These are phyloP conservation scores for Drosophila chauvacae DNA, from an alignment of 1,140 invertebrate species.

Conservation along the genomic window DNA sequence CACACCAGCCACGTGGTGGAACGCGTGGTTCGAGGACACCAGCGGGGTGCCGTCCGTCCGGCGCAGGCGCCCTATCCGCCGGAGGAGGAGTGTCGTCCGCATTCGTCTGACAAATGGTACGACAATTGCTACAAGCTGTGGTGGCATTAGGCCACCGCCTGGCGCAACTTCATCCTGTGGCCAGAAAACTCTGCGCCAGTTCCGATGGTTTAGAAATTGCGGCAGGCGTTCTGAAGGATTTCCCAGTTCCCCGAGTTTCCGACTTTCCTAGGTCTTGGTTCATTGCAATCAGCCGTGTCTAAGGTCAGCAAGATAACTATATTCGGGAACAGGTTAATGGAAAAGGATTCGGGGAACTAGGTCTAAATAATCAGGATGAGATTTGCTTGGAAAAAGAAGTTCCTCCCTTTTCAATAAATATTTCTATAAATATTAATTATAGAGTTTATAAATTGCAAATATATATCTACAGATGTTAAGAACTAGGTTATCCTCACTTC, in stretches of 20 bases:
- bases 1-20: slow-evolving; percentile 73
- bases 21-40: slow-evolving; percentile 4
- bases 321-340: neutral
- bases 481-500: neutral
- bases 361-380: neutral
- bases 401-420: neutral
- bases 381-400: too few relatives aligned
- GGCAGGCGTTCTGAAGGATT: neutral
- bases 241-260: neutral
- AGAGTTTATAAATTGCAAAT: neutral
- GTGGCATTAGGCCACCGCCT: slow-evolving; percentile 76
- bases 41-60: slow-evolving; percentile 17
- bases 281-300: slow-evolving; percentile 2
- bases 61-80: slow-evolving; percentile 72
- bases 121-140: slow-evolving; percentile 84
- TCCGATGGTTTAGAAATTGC: slow-evolving; percentile 9
- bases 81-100: slow-evolving; percentile 79
- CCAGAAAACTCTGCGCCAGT: slow-evolving; percentile 28
- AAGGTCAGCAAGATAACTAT: neutral
- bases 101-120: slow-evolving; percentile 83
- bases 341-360: neutral
- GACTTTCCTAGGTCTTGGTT: neutral
- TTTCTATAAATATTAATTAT: neutral
- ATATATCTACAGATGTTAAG: neutral
- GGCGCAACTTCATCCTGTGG: slow-evolving; percentile 26